Evolutionary conservation across 1,140 invertebrate species (phyloP).

Genomic region (Maconellicoccus hirsutus): DNA sequence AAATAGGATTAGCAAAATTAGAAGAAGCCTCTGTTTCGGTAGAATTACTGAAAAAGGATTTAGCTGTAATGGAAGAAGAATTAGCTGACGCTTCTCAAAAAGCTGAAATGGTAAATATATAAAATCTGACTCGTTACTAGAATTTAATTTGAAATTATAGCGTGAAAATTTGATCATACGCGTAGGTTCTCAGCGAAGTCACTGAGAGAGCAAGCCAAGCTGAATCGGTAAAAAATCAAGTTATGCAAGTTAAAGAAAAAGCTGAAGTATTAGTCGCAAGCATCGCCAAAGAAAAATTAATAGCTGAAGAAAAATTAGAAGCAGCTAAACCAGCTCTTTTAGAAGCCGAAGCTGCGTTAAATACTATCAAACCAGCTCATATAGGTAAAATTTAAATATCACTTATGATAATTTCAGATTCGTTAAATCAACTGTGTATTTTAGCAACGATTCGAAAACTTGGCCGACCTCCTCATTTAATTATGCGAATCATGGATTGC

Average conservation of each 20-base stretch:
- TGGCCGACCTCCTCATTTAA: constrained; percentile 86
- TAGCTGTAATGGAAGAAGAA: constrained; percentile 89
- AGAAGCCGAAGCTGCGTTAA: constrained; percentile 88
- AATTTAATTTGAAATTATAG: too few species aligned
- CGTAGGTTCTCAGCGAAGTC: constrained; percentile 65
- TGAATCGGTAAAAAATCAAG: constrained; percentile 85
- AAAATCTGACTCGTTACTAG: not conserved
- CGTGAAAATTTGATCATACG: too few species aligned
- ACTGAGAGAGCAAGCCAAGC: constrained; percentile 85
- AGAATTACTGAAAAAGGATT: constrained; percentile 75
- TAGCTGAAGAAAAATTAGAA: constrained; percentile 82
- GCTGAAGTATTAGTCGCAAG: constrained; percentile 79
- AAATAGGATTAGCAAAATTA: constrained; percentile 79
- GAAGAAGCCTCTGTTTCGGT: constrained; percentile 89
- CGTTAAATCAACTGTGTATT: not conserved
- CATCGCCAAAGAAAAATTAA: constrained; percentile 81
- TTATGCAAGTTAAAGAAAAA: constrained; percentile 78
- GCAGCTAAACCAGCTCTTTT: constrained; percentile 81
- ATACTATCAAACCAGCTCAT: constrained; percentile 93
- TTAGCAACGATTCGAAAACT: constrained; percentile 82
- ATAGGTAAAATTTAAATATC: constrained; percentile 44
- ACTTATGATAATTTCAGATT: not conserved
- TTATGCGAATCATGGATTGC: constrained; percentile 97
- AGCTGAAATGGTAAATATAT: constrained; percentile 55
- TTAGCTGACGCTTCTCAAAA: constrained; percentile 75